Conservation (phyloP, 2,113 vertebrate genomes). For the Rhizomys pruinosus region DNA sequence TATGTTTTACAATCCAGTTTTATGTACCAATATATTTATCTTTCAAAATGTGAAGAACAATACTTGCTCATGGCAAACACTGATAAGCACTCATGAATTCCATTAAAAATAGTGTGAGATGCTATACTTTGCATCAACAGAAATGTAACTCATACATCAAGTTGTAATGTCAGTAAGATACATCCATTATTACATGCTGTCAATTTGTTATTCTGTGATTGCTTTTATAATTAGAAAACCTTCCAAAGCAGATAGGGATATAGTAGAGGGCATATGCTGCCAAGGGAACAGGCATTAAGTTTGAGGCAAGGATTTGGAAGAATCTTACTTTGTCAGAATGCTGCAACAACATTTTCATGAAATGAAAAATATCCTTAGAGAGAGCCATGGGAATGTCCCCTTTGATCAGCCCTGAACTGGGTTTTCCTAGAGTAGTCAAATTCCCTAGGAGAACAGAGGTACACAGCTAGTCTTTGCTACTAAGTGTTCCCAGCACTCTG, state of each 20-base stretch:
- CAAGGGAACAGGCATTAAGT: neutral
- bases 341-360: neutral
- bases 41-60: neutral
- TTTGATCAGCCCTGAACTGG: neutral
- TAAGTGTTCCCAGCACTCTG: neutral
- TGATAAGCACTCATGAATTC: neutral
- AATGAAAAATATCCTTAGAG: neutral
- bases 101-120: neutral
- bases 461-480: neutral
- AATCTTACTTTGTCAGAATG: constrained; percentile 41
- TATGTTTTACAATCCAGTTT: neutral
- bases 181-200: neutral
- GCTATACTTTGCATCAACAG: neutral
- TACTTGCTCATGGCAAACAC: neutral
- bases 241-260: neutral
- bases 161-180: neutral
- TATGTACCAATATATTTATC: neutral
- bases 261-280: constrained; percentile 8
- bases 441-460: neutral
- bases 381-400: neutral
- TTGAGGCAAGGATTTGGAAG: constrained; percentile 55
- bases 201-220: neutral
- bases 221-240: neutral
- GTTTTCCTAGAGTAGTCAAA: neutral
- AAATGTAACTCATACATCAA: neutral